Evolutionary conservation across 2,888 invertebrate species (phyloP), one percentile per base, ranked within the genome.

Genomic region (Caenorhabditis panamensis): DNA sequence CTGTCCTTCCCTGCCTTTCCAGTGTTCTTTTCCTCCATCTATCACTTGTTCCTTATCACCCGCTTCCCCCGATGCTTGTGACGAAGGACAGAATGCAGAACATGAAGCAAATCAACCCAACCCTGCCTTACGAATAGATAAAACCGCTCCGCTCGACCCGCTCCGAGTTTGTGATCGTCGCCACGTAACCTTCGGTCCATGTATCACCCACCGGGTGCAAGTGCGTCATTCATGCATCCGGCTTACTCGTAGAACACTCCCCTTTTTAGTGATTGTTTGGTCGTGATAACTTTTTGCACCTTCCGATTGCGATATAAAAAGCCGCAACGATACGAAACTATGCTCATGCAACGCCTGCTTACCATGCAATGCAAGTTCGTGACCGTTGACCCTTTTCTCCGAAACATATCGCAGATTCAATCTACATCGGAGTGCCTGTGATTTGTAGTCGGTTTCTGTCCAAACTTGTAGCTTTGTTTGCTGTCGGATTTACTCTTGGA

Each of bases 41-140:
- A 26, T 59, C 37, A n/a, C 22, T 59, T 41, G 31, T n/a, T 20
- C 41, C 28, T 31, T 28, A 24, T 47, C 47, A 16, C 47, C 24
- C 41, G 16, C 41, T 41, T 16, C 41, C 41, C 16, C 41, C 5
- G 41, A 3, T 41, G n/a, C 18, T n/a, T 5, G 47, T 47, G 18
- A 47, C 18, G 47, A 47, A 41, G 2, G 41, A 6, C n/a, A 18
- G 47, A n/a, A 47, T 47, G 9, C 47, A 47, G 47, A 47, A 47
- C 47, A 20, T 47, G 47, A 47, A 18, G 4, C 47, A 18, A 47
- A 47, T 41, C 41, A 20, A 26, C 31, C 54, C 31, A 11, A 2
- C 28, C n/a, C 31, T 31, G 4, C 31, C n/a, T 61, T 18, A 54
- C 58, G 58, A 36, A 58, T 58, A 36, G 31, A 56, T 56, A 56